Conservation (phyloP, 2,888 invertebrate genomes). For the Dynastes maya region DNA sequence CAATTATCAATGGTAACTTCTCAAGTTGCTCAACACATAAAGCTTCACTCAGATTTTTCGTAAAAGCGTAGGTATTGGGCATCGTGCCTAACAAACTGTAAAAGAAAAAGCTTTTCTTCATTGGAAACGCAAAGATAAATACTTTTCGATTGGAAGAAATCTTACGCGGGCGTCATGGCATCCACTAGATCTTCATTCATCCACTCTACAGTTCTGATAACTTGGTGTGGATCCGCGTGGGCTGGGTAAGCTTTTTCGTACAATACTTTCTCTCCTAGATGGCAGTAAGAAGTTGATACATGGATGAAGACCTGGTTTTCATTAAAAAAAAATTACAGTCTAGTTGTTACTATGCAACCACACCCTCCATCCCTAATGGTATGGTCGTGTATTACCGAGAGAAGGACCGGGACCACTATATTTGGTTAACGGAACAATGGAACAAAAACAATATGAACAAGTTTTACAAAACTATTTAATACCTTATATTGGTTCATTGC, state of each 20-base stretch:
- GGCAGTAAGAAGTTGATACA: conserved; percentile 93
- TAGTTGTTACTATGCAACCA: conserved; percentile 45
- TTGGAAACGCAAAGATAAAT: not conserved
- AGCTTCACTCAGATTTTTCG: conserved; percentile 92
- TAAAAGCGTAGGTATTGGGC: conserved; percentile 95
- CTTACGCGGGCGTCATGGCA: conserved; percentile 76
- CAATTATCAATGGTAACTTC: conserved; percentile 84
- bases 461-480: no score
- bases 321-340: conserved; percentile 15
- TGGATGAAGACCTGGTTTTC: conserved; percentile 78
- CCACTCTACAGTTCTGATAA: conserved; percentile 86
- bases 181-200: conserved; percentile 82
- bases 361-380: no score
- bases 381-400: no score
- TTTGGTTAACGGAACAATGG: no score
- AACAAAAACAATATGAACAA: no score
- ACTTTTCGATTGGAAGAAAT: conserved; percentile 50
- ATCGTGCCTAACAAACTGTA: conserved; percentile 80
- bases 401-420: no score
- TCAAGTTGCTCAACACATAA: conserved; percentile 85
- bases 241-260: conserved; percentile 91
- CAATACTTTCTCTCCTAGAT: conserved; percentile 85
- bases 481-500: no score
- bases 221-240: conserved; percentile 82
- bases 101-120: conserved; percentile 46